Percentiles rank a stretch among this genome's conserved stretches.
These are phyloP conservation scores for Hybognathus amarus DNA, from an alignment of 2,797 vertebrate genomes.

Conservation along the genomic window DNA sequence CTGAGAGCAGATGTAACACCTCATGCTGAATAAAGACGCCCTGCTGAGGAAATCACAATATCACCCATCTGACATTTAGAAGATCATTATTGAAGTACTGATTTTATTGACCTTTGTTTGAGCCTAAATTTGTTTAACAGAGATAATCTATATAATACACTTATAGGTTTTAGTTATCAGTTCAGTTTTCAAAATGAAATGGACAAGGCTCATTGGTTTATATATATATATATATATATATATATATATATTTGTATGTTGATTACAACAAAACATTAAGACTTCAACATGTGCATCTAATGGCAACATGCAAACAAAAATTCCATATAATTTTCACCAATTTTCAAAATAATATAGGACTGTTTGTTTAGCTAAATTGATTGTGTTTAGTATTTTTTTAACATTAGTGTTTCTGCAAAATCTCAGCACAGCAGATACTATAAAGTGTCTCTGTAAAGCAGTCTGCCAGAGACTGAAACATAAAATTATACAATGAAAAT, in stretches of 20 bases:
- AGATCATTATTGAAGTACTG: slow-evolving; percentile 70
- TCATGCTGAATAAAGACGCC: slow-evolving; percentile 71
- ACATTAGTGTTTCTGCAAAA: background rate
- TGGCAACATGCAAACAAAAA: background rate
- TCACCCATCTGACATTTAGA: slow-evolving; percentile 68
- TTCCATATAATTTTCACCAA: background rate
- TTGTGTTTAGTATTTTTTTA: background rate
- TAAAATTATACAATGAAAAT: background rate
- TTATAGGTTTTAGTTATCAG: background rate
- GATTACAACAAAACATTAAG: background rate
- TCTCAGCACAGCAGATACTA: background rate
- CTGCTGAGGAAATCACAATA: slow-evolving; percentile 58
- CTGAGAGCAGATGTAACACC: slow-evolving; percentile 65
- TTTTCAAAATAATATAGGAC: background rate
- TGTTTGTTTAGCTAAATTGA: background rate
- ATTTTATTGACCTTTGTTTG: slow-evolving; percentile 67
- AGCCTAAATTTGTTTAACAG: slow-evolving; percentile 41
- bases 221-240: too few relatives aligned
- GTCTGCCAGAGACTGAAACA: background rate
- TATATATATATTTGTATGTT: too few relatives aligned
- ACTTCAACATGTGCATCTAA: background rate
- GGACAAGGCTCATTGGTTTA: background rate
- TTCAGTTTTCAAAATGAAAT: background rate
- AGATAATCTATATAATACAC: slow-evolving; percentile 12
- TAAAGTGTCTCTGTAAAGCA: background rate